A percentile compares a stretch with the other conserved stretches of the same genome.
Conservation (phyloP, 2,797 vertebrate species). For the Cyclura pinguis region DNA sequence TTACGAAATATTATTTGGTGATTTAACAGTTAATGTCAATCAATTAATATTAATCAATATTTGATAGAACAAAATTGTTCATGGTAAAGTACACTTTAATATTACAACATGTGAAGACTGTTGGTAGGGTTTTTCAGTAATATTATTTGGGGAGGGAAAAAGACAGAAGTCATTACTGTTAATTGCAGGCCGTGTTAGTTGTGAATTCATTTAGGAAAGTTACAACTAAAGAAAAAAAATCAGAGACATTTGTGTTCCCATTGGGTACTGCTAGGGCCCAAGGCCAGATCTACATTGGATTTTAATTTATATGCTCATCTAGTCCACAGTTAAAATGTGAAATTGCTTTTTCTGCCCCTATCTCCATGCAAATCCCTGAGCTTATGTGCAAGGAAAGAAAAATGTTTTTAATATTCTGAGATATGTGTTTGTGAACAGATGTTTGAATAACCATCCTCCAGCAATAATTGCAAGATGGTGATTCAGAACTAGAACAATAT, state of each 20-base stretch:
- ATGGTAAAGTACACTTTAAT: background rate
- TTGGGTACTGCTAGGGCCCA: background rate
- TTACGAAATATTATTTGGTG: background rate
- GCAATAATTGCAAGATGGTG: background rate
- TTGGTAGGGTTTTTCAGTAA: no score
- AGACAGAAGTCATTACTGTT: background rate
- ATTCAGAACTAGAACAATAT: background rate
- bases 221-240: background rate
- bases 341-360: constrained; percentile 33
- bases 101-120: background rate
- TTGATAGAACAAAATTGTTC: background rate
- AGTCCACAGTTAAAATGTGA: constrained; percentile 21
- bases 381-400: constrained; percentile 21
- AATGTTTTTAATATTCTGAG: constrained; percentile 29
- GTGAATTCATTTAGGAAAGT: background rate
- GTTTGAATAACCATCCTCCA: background rate
- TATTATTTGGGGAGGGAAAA: background rate
- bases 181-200: background rate
- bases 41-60: background rate
- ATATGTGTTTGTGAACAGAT: background rate
- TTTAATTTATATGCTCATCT: constrained; percentile 32
- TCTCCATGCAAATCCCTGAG: constrained; percentile 28
- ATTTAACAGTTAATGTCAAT: background rate
- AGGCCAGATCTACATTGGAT: background rate
- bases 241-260: constrained; percentile 5